Base-by-base conservation (phyloP, 1,140 invertebrate genomes). In the Linepithema humile region DNA sequence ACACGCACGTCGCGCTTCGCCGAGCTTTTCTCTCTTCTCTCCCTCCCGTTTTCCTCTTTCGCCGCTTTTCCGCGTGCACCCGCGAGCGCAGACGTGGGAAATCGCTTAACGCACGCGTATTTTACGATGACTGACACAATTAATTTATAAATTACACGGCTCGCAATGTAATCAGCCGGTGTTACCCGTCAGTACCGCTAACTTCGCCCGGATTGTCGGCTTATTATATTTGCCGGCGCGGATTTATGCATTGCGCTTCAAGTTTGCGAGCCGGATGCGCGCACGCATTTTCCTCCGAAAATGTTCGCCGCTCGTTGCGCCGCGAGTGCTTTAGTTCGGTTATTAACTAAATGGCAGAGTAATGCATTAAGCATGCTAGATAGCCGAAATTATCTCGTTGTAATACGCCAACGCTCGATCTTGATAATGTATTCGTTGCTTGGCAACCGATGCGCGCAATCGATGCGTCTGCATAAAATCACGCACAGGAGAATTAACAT, bases 261-360 rank as follows among this genome's bases (percentile, higher is more conserved):
- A 80, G 20, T 57, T 57, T 12, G 45, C 48, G 17, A n/a, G 29
- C 43, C 74, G 32, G 43, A 78, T 48, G 32, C 45, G 72, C 55
- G 26, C 69, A 5, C 15, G 17, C 43, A 9, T 53, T 77, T 53
- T 65, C 40, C 12, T 12, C 35, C 59, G 75, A 80, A 67, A 80
- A 80, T 50, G 15, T 15, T 35, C 48, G 48, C 48, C 9, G 45
- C 32, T 3, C 26, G n/a, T n/a, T n/a, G n/a, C 50, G 29, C 15
- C 53, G 23, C 50, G 53, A 50, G 32, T 50, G 48, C 64, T 80
- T 80, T 20, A 69, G 48, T 80, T 55, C 48, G 26, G 48, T 70
- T 80, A 80, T 80, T 80, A 69, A 80, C 64, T 80, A 70, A 80
- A 80, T 80, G 64, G 64, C 35, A 20, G 75, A 69, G 64, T 80